phyloP scores from a whole-genome alignment of 2,113 vertebrate genomes.

The Aythya baeri region DNA sequence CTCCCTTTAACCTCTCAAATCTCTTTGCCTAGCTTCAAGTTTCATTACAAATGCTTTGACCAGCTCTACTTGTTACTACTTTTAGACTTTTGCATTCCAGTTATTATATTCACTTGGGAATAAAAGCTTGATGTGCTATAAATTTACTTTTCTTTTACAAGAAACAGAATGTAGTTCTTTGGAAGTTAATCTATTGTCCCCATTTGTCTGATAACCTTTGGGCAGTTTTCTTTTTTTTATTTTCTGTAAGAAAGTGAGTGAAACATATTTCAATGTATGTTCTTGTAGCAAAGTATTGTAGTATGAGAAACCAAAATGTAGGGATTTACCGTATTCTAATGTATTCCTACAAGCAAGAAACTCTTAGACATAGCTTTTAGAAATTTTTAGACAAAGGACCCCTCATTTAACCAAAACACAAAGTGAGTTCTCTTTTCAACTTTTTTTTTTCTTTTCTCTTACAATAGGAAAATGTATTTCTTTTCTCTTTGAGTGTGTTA shows the following conservation, averaged over 20 bases:
- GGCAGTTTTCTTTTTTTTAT: conserved; percentile 48
- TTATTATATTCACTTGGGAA: conserved; percentile 50
- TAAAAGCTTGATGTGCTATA: conserved; percentile 40
- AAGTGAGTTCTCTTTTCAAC: conserved; percentile 43
- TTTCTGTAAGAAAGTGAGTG: conserved; percentile 60
- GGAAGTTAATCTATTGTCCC: conserved; percentile 62
- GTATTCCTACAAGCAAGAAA: conserved; percentile 5
- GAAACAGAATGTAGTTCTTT: conserved; percentile 48
- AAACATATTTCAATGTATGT: conserved; percentile 56
- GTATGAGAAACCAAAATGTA: conserved; percentile 30
- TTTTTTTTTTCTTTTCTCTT: neutral
- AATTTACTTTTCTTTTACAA: conserved; percentile 64
- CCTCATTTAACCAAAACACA: conserved; percentile 47
- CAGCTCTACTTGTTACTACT: conserved; percentile 52
- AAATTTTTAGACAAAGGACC: conserved; percentile 42
- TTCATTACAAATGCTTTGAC: conserved; percentile 61
- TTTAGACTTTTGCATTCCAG: conserved; percentile 55
- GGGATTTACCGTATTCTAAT: conserved; percentile 61
- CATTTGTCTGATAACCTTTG: conserved; percentile 78
- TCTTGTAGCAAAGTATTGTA: conserved; percentile 28
- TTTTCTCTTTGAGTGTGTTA: conserved; percentile 51
- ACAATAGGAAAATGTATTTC: conserved; percentile 65
- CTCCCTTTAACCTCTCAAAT: conserved; percentile 56
- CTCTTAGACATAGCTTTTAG: conserved; percentile 18
- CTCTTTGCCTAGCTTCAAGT: conserved; percentile 60